Base-by-base conservation (phyloP, 2,888 invertebrate genomes). In the Amphimallon solstitiale region DNA sequence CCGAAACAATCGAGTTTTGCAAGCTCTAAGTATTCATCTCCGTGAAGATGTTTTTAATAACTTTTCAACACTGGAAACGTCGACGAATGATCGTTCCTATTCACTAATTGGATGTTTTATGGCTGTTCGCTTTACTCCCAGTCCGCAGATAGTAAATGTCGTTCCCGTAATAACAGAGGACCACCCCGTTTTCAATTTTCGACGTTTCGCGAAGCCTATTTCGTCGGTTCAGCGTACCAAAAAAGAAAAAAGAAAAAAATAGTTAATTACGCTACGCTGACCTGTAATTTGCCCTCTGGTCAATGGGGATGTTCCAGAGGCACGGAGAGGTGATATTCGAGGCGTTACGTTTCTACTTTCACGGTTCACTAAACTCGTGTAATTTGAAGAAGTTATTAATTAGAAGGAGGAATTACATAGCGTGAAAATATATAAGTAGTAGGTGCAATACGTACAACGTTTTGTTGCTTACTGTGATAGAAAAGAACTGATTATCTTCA, bases 101-200 rank as follows among this genome's bases (percentile, higher is more conserved):
- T 51, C 29, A 43, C 56, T 56, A 56, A 56, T 56, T 56, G 43
- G 43, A 56, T 56, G 40, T 56, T 56, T 56, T 56, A 56, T 29
- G 56, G 43, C 23, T 29, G 29, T 43, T 40, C 14, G 7, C 29
- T 56, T 14, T 14, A 29, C 14, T 2, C 21, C 43, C 37, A 38
- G 15, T 54, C 38, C 23, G 15, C 23, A 40, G 38, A 56, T 56
- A 56, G 40, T 40, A 56, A 56, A 56, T 29, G 56, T 56, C 56
- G 40, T 43, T 40, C n/a, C 10, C 12, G 10, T 23, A 34, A 29
- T 34, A 51, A 51, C 38, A 12, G n/a, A 5, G 10, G 56, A 43
- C 56, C 56, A 56, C 56, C 56, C 56, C 56, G 29, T 56, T 56
- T 56, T 56, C 43, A 56, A 56, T 56, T 56, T 56, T 56, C 56